Base-by-base conservation (phyloP, 2,797 vertebrate species). In the Alcedo atthis region DNA sequence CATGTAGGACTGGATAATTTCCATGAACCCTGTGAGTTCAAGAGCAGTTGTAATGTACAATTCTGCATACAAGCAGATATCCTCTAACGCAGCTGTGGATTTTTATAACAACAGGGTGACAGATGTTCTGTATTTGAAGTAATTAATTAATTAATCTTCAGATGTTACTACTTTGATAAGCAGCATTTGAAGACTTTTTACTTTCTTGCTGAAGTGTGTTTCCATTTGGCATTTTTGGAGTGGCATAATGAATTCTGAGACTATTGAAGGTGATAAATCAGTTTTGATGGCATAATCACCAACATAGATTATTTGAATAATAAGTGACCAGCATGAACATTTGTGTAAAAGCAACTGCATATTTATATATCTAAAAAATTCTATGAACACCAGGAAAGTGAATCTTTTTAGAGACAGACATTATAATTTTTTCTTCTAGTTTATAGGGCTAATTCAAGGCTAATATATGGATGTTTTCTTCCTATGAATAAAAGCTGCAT, bases 151-250 rank as follows among this genome's bases (percentile, higher is more conserved):
- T 40, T 94, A 2, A 55, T 92, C 63, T 90, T 92, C 75, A 87
- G 79, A 87, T 88, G 43, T 70, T 84, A 45, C 82, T 92, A 15
- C 78, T 96, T 91, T 85, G 61, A 92, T 94, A 94, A 96, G 57
- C 40, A 62, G 35, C 51, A 71, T 87, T 80, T 45, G 61, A 40
- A 84, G 86, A 86, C 25, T 66, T 55, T 45, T 87, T 71, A 48
- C 55, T 64, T 55, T 79, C 45, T 81, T 68, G 43, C 54, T 3
- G 48, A 53, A 88, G 55, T 74, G 25, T 46, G 92, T 88, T 90
- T 74, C 67, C 46, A 15, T 74, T 87, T 0, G 7, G 7, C 48
- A 32, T 85, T 59, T 64, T 64, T 16, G 1, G 28, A 82, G 62
- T 81, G 26, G 42, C 68, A 69, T 63, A 35, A 63, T 92, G 63